Conservation (phyloP, 2,888 invertebrate genomes). For the Hyppa rectilinea region DNA sequence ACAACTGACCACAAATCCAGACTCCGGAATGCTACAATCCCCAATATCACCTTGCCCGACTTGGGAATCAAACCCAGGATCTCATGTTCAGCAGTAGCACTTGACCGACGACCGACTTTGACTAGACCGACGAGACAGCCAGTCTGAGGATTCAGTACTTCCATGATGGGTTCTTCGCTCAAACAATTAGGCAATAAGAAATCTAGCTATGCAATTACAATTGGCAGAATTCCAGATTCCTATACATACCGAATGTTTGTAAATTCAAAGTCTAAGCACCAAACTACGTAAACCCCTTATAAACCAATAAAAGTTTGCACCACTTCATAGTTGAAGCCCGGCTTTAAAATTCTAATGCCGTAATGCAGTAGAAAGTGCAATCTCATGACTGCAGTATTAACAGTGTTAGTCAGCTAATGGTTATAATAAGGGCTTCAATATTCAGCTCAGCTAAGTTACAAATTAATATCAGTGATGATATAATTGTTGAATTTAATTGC, state of each 20-base stretch:
- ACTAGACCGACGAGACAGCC: too few relatives aligned
- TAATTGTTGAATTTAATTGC: not conserved
- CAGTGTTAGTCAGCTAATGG: constrained; percentile 49
- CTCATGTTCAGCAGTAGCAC: too few relatives aligned
- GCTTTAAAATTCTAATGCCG: constrained; percentile 54
- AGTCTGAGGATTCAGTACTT: too few relatives aligned
- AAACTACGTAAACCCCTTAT: not conserved
- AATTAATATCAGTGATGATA: constrained; percentile 33
- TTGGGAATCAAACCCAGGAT: too few relatives aligned
- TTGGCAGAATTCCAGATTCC: not conserved
- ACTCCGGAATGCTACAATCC: too few relatives aligned
- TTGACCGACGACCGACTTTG: too few relatives aligned
- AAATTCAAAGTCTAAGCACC: constrained; percentile 6
- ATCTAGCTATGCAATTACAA: not conserved
- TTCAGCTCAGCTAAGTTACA: constrained; percentile 31
- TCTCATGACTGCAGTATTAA: constrained; percentile 59
- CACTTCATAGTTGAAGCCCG: constrained; percentile 22
- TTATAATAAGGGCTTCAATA: constrained; percentile 47
- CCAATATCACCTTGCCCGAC: too few relatives aligned
- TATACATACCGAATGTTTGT: not conserved
- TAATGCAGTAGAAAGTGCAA: constrained; percentile 57
- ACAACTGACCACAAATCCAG: too few relatives aligned
- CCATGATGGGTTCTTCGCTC: not conserved
- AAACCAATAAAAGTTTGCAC: constrained; percentile 23
- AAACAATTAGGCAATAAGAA: not conserved